A percentile compares a stretch with the other conserved stretches of the same genome.
phyloP scores from a whole-genome alignment of 2,113 vertebrate genomes.

The Psophia crepitans region DNA sequence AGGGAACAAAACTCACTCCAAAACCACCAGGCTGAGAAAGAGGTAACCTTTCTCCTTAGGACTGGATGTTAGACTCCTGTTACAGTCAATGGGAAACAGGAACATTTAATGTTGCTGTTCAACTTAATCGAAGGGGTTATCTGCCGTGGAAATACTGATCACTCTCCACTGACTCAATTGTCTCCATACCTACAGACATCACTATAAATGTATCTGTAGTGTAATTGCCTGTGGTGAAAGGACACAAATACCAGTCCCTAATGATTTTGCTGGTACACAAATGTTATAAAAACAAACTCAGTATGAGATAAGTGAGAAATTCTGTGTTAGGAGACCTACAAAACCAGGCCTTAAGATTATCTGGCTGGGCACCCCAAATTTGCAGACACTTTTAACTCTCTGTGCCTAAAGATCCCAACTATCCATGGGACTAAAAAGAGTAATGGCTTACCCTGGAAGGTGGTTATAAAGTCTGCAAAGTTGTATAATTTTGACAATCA shows the following conservation, averaged over 20 bases:
- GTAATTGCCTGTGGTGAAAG: neutral
- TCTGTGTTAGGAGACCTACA: neutral
- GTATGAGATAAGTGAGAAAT: neutral
- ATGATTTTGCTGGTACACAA: neutral
- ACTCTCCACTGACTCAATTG: neutral
- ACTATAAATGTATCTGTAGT: neutral
- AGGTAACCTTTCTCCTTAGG: neutral
- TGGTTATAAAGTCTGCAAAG: neutral
- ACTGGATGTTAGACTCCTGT: neutral
- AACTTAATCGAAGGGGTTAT: neutral
- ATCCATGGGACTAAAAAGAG: neutral
- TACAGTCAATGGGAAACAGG: neutral
- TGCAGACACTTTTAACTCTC: neutral
- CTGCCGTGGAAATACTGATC: neutral
- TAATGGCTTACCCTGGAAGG: neutral
- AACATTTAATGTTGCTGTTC: neutral
- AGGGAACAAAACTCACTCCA: neutral
- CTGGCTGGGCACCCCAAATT: neutral
- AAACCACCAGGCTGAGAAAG: neutral
- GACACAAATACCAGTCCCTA: neutral
- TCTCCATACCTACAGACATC: neutral
- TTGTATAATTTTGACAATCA: neutral
- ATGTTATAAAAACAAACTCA: neutral
- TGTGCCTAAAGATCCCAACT: neutral
- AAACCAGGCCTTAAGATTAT: neutral